Evolutionary conservation across 1,140 invertebrate genomes (phyloP), one percentile per base, ranked within the genome.

Genomic region (Eubasilissa regina): DNA sequence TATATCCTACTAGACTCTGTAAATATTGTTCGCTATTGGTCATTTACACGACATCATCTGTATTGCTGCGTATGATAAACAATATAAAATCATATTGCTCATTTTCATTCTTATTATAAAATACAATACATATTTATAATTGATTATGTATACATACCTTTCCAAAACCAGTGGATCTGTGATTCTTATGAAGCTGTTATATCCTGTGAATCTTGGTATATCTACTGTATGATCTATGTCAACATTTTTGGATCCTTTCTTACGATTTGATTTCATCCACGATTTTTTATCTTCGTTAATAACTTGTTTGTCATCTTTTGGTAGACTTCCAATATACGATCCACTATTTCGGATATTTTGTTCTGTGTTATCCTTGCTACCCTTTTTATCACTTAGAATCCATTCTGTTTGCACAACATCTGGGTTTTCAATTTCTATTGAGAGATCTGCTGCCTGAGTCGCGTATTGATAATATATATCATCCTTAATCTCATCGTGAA

Each of bases 101-200:
- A n/a, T n/a, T n/a, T n/a, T n/a, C n/a, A n/a, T n/a, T n/a, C n/a
- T n/a, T n/a, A n/a, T n/a, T n/a, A n/a, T n/a, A n/a, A n/a, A n/a
- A n/a, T n/a, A n/a, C n/a, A n/a, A n/a, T n/a, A n/a, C n/a, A n/a
- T n/a, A n/a, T n/a, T n/a, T n/a, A n/a, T n/a, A 62, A 17, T 62
- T 58, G 15, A 77, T 66, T 25, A 11, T 4, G 3, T 68, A 13
- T 43, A 8, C 17, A 48, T 79, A 82, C 81, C 79, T 80, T 79
- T 87, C 84, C 68, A 88, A 81, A 11, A 94, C 93, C 77, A 92
- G 91, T 12, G 92, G 90, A 84, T 94, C 91, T 74, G 91, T 93
- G 85, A 94, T 95, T 84, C 93, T 92, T 3, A 96, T 89, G 85
- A 92, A 96, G 82, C 91, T 92, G 82, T 92, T 91, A 74, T 85